Percentiles rank a stretch among this genome's conserved stretches.
Conservation (phyloP, 2,113 vertebrate genomes). For the Leucoraja erinaceus region DNA sequence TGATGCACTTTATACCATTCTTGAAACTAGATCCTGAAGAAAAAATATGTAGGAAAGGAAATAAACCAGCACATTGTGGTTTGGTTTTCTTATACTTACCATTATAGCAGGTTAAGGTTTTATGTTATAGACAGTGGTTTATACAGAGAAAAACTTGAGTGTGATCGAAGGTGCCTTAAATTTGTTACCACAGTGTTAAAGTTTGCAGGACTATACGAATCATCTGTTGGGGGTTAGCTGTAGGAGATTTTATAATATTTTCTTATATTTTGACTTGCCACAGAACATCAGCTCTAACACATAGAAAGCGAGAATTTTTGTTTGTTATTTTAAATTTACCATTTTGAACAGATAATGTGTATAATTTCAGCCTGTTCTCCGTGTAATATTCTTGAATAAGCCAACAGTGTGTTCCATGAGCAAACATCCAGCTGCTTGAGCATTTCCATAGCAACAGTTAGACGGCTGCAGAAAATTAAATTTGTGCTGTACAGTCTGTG, state of each 20-base stretch:
- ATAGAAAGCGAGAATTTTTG: not conserved
- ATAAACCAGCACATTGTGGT: conserved; percentile 10
- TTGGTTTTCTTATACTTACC: not conserved
- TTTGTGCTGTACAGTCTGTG: conserved; percentile 64
- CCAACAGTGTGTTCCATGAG: conserved; percentile 75
- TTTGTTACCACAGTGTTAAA: conserved; percentile 36
- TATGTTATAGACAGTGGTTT: not conserved
- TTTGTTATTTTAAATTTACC: conserved; percentile 25
- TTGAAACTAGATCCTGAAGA: conserved; percentile 9
- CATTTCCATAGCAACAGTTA: conserved; percentile 78
- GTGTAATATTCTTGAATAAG: conserved; percentile 40
- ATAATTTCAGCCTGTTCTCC: not conserved
- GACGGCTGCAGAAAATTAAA: conserved; percentile 73
- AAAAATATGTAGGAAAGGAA: conserved; percentile 5
- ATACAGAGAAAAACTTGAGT: conserved; percentile 17
- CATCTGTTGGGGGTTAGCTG: conserved; percentile 24
- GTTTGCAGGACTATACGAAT: conserved; percentile 27
- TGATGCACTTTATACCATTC: conserved; percentile 31
- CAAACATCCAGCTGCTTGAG: conserved; percentile 74
- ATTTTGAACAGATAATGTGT: not conserved
- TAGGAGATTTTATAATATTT: conserved; percentile 33
- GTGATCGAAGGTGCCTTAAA: conserved; percentile 35
- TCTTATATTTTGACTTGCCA: conserved; percentile 26
- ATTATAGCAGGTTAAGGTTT: conserved; percentile 18
- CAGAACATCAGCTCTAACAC: not conserved